These are phyloP conservation scores for Trichogramma dendrolimi DNA, from an alignment of 2,888 invertebrate genomes.

Conservation along the genomic window DNA sequence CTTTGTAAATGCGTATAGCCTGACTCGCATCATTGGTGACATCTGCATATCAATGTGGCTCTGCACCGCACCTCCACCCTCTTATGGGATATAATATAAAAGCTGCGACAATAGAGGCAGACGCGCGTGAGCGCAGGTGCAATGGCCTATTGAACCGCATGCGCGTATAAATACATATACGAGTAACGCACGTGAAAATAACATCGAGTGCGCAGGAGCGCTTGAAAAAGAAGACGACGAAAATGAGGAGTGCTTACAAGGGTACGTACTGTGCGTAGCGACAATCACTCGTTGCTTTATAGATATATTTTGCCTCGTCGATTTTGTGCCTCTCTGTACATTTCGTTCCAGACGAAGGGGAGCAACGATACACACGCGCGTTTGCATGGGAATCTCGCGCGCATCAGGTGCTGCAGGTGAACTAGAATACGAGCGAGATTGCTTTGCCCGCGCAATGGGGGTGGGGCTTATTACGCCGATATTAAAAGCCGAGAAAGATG, in stretches of 20 bases:
- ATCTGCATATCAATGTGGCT: conserved; percentile 26
- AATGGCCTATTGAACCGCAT: conserved; percentile 43
- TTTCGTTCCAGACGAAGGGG: too few relatives aligned
- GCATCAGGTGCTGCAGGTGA: conserved; percentile 47
- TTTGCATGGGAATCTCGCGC: conserved; percentile 50
- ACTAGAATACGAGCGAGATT: conserved; percentile 27
- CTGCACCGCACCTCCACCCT: neutral
- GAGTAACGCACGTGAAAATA: too few relatives aligned
- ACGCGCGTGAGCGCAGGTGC: conserved; percentile 46
- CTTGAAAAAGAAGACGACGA: too few relatives aligned
- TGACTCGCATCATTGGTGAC: neutral
- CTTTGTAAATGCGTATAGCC: conserved; percentile 8
- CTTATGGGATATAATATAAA: conserved; percentile 7
- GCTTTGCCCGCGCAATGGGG: conserved; percentile 30
- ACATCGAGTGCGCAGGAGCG: too few relatives aligned
- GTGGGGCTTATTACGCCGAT: conserved; percentile 35
- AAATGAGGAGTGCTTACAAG: too few relatives aligned
- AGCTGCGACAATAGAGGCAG: conserved; percentile 5
- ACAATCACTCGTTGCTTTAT: too few relatives aligned
- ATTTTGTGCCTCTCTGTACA: too few relatives aligned
- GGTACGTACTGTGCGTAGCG: too few relatives aligned
- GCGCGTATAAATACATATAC: neutral
- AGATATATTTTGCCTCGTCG: too few relatives aligned
- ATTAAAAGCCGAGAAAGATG: conserved; percentile 39
- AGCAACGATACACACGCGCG: too few relatives aligned